Evolutionary conservation across 2,888 invertebrate species (phyloP), one percentile per base, ranked within the genome.

Genomic region (Andrena trimmerana): DNA sequence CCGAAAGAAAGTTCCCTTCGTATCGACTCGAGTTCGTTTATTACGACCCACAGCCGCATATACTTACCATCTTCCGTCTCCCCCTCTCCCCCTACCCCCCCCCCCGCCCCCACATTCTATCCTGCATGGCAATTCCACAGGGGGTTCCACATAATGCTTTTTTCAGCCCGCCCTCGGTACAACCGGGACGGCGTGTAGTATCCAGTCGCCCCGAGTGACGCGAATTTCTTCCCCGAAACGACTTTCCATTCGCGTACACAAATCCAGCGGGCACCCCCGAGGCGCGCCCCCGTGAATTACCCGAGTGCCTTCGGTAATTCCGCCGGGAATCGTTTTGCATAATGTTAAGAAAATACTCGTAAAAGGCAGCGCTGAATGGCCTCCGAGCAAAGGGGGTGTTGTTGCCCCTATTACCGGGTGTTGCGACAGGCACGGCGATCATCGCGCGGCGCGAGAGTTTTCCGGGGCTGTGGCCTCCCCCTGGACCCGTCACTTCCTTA

Each of bases 291-390:
- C 63, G 83, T 88, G 86, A 89, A 89, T 88, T 88, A 88, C 86
- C 84, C 83, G 78, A 82, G 82, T 81, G 84, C 80, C 84, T 79
- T 74, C 67, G 88, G 88, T 84, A 86, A 88, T 88, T 83, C 89
- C 88, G 52, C 27, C 16, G 88, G 86, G 88, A 88, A 88, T 88
- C 89, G 84, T 88, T 89, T 89, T 88, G 89, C 88, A 88, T 88
- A 89, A 88, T 81, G 84, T 83, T 89, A 88, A 89, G 89, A 89
- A 88, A 88, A 88, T 86, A 86, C 84, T 57, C 77, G 84, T 81
- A 74, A 88, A 81, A 84, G 88, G 52, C 80, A 78, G 7, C n/a
- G 48, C 62, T 10, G 81, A 79, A 78, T 66, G 68, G 10, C 42
- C 27, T 31, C 36, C 54, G 42, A 27, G 31, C 57, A 0, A 42